Evolutionary conservation across 35 echinoderm and acorn worm genomes (phyloP), one percentile per base, ranked within the genome.

Genomic region (Apostichopus parvimensis): DNA sequence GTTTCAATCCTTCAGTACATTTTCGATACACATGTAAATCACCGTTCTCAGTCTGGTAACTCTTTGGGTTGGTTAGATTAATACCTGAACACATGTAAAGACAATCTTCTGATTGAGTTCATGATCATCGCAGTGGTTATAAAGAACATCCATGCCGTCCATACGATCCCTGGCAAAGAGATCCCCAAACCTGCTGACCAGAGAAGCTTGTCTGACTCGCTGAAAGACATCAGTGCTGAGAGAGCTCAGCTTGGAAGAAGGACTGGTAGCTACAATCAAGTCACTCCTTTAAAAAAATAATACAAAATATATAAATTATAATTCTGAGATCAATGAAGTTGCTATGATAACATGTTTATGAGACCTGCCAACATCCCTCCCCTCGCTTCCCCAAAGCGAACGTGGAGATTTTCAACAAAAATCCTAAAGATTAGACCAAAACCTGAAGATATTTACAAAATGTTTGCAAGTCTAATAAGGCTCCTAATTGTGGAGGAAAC

Each of bases 131-230:
- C 93, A 99, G 59, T 94, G 95, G 56, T 94, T 96, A 45, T 93
- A 93, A 17, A 99, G 91, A 8, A 94, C 91, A 58, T 99, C 97
- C 97, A 99, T 99, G 12, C 95, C 97, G 89, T 99, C 97, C 97
- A 99, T 98, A 54, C 97, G 93, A 72, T 95, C 95, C 59, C 92
- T 91, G 54, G 92, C 93, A 78, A 99, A 99, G 73, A 99, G 94
- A 78, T 99, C 95, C 52, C 95, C 94, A 70, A 99, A 99, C 3
- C 97, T 79, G 55, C 93, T 96, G 53, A 96, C 88, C 21, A 99
- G 89, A 78, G 95, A 92, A 18, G 97, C 91, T 57, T 99, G 97
- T 77, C 97, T 87, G 8, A 99, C 84, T 83, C 94, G 93, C 90
- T 99, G 97, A 12, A 99, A 95, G 15, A 95, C 91, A 86, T 99